Evolutionary conservation across 2,888 invertebrate species (phyloP), one percentile per base, ranked within the genome.

Genomic region (Brenthis daphne): DNA sequence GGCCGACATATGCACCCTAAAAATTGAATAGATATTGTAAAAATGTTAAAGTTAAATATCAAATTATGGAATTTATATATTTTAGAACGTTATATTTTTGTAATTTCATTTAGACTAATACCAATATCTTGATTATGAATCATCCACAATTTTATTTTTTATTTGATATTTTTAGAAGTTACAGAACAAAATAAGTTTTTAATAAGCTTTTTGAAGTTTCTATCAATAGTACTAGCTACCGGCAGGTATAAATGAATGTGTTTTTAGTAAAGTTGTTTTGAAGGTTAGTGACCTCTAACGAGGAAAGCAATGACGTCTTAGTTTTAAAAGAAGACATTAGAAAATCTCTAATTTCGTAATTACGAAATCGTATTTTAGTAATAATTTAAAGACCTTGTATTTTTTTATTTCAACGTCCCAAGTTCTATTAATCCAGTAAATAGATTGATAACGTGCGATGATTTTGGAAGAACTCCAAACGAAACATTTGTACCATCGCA

Each of bases 391-490:
- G 33, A 53, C 53, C 63, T 63, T 20, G 63, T 63, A 14, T 12
- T 64, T 55, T 64, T 68, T 66, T 66, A 57, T 64, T 53, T 43
- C 47, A 64, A 64, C 29, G 37, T 57, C 63, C 53, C 57, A 50
- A 67, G n/a, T 69, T 69, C 69, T 82, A 88, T 89, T 89, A 90
- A 90, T 89, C 85, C 85, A 82, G 80, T 82, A 85, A 85, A 86
- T 85, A 88, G 85, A 80, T 82, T 86, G 86, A 84, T 86, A 86
- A 84, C 77, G 81, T 81, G 80, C 84, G 72, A 81, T 81, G 79
- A 80, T 80, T 85, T 90, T 92, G 92, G 92, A 91, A 79, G 86
- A 80, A 81, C 78, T 91, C 92, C 92, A 92, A 92, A 82, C 78
- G 83, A 85, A 87, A 87, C 85, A 85, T 82, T 85, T 84, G 83